Evolutionary conservation across 2,797 vertebrate genomes (phyloP).

Genomic region (Rhincodon typus): DNA sequence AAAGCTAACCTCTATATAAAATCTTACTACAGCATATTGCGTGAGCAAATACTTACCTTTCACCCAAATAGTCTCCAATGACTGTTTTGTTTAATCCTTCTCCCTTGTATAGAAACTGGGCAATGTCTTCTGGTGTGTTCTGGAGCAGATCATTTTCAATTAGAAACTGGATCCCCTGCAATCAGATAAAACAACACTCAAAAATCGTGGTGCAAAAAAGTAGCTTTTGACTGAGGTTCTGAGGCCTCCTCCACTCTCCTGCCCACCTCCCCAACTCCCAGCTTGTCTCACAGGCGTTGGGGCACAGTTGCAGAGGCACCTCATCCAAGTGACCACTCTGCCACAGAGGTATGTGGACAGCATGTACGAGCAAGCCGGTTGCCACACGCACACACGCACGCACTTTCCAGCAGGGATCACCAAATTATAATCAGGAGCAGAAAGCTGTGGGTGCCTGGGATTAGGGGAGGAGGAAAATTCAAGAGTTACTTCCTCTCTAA

Average conservation of each 20-base stretch:
- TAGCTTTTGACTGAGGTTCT: not conserved
- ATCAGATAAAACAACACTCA: constrained; percentile 42
- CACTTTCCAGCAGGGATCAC: not conserved
- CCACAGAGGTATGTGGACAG: not conserved
- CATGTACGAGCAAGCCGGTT: not conserved
- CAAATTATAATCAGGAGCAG: not conserved
- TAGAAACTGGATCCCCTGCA: constrained; percentile 89
- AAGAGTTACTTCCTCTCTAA: not conserved
- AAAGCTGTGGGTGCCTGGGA: not conserved
- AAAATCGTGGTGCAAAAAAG: not conserved
- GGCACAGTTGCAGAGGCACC: not conserved
- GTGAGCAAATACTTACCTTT: constrained; percentile 65
- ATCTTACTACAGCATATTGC: not conserved
- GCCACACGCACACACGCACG: not conserved
- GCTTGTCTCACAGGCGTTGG: not conserved
- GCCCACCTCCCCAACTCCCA: too few species aligned
- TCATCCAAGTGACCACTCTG: not conserved
- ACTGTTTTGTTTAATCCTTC: constrained; percentile 96
- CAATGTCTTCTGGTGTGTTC: constrained; percentile 84
- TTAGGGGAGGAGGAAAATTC: too few species aligned
- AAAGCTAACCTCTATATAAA: not conserved
- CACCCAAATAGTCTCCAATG: constrained; percentile 93
- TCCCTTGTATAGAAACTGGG: constrained; percentile 94
- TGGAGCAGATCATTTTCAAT: constrained; percentile 91
- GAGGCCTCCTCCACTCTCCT: not conserved